Base-by-base conservation (phyloP, 2,888 invertebrate genomes). In the Aphidoletes aphidimyza region DNA sequence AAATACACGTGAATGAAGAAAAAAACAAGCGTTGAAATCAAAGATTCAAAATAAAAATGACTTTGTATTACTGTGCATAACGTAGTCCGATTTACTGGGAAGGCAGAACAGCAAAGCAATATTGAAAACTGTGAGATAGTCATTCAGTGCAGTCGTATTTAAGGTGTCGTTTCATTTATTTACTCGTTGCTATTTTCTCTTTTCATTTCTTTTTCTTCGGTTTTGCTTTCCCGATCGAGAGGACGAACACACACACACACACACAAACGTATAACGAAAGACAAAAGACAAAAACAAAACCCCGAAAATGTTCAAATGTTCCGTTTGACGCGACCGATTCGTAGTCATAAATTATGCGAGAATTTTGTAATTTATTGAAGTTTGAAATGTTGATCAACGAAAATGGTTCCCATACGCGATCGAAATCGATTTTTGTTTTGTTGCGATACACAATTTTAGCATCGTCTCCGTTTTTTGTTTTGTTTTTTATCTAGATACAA, bases 281-380 rank as follows among this genome's bases (percentile, higher is more conserved):
- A 54, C 0, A 14, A 69, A 69, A 11, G 30, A 69, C 30, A 69
- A 69, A 9, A 34, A 69, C 69, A 69, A 69, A 69, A 1, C 69
- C n/a, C n/a, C n/a, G n/a, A n/a, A n/a, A n/a, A n/a, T n/a, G n/a
- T n/a, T n/a, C 8, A 42, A 30, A 69, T 69, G 69, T 69, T 69
- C 69, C 69, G 26, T 69, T 69, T 69, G 54, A 30, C 14, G 69
- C 30, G 69, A 69, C 69, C 69, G 69, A 69, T 69, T 69, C 69
- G 3, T 69, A n/a, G n/a, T 17, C 26, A 69, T 69, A 69, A 69
- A 69, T 69, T 69, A 69, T 69, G 69, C 69, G 69, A 69, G 69
- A 69, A 69, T 69, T 69, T 69, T 69, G 69, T 69, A 11, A 69
- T 69, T 69, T 69, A 69, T 69, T 69, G 69, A 69, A 69, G 11